A percentile compares a stretch with the other conserved stretches of the same genome.
phyloP scores from a whole-genome alignment of 2,113 vertebrate genomes.

The Ibidorhyncha struthersii region DNA sequence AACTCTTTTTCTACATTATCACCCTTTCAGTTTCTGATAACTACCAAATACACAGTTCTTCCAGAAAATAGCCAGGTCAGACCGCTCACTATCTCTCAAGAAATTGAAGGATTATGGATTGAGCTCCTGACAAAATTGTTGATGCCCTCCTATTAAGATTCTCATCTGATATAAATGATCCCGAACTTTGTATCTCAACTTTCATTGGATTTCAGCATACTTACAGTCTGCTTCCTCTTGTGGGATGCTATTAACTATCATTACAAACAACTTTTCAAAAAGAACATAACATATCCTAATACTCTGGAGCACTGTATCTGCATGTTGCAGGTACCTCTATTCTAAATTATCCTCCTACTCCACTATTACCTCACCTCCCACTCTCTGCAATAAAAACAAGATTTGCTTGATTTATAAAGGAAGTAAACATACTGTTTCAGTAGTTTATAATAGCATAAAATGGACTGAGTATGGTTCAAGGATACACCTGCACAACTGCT shows the following conservation, averaged over 20 bases:
- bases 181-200: slow-evolving; percentile 10
- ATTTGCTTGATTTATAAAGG: slow-evolving; percentile 67
- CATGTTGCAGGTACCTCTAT: slow-evolving; percentile 40
- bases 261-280: slow-evolving; percentile 46
- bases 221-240: slow-evolving; percentile 18
- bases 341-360: slow-evolving; percentile 63
- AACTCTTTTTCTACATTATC: background rate
- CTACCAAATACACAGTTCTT: background rate
- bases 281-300: slow-evolving; percentile 35
- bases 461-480: background rate
- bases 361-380: slow-evolving; percentile 50
- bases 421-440: slow-evolving; percentile 56
- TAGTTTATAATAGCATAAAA: slow-evolving; percentile 58
- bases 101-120: background rate
- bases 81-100: background rate
- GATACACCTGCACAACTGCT: slow-evolving; percentile 7
- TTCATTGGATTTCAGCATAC: background rate
- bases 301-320: slow-evolving; percentile 33
- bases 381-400: slow-evolving; percentile 57
- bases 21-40: slow-evolving; percentile 14
- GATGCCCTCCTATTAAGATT: slow-evolving; percentile 31
- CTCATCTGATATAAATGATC: slow-evolving; percentile 33
- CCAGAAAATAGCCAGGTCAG: slow-evolving; percentile 22
- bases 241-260: slow-evolving; percentile 47
- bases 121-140: slow-evolving; percentile 21